Evolutionary conservation across 2,797 vertebrate genomes (phyloP), one percentile per base, ranked within the genome.

Genomic region (Nannoperca australis): DNA sequence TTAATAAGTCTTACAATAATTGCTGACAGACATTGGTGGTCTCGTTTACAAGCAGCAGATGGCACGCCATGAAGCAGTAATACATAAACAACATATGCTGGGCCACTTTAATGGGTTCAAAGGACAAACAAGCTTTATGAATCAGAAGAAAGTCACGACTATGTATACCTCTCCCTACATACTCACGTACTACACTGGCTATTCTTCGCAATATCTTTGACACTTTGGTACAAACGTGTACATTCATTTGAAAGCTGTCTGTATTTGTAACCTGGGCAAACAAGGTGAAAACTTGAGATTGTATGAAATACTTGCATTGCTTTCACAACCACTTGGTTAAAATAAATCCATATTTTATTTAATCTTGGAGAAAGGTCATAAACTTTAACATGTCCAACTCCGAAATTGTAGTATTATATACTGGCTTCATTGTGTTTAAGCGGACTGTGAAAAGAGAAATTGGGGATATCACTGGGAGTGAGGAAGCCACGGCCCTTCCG

Each of bases 11-110:
- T 51, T 45, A 58, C 40, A 70, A 79, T 80, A 78, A 84, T 63
- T 81, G 75, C 40, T 76, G 63, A 64, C 60, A 79, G 42, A 64
- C 70, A 76, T 61, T 47, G 22, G 32, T n/a, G 45, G 70, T 62
- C 70, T 86, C 24, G 77, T 78, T 84, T 81, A 61, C 60, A 36
- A 72, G 49, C 78, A 44, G 70, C 81, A 91, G 85, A 86, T 82
- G 76, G 85, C 38, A 56, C n/a, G 51, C 34, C 58, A 71, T 65
- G 22, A 73, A 83, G 61, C 64, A 58, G 38, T 44, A 17, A 59
- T 34, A 69, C 70, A 74, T 72, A 38, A 79, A 85, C 66, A 87
- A 78, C 74, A 65, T 64, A 68, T 86, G 69, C 10, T 32, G 42
- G 45, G 44, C 55, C 60, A 62, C 71, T 72, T 63, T 40, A 67